Evolutionary conservation across 2,888 invertebrate genomes (phyloP), one percentile per base, ranked within the genome.

Genomic region (Deroplatys truncata): DNA sequence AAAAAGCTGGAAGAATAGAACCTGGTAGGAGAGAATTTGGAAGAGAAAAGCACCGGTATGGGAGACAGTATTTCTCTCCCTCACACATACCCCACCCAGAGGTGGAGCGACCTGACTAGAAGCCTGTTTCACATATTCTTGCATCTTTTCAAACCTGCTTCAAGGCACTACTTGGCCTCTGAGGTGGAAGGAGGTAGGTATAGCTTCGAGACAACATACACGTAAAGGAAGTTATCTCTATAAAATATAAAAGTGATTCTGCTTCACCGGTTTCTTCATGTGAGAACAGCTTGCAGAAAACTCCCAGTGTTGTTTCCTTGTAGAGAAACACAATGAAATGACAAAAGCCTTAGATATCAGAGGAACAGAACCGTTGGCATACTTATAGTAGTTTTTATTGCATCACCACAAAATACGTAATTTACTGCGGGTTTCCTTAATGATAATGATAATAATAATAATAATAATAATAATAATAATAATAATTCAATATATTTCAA

Each of bases 41-140:
- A 72, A 72, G 56, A 72, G 56, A 72, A 72, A 72, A 72, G 56
- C 56, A 20, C 5, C 25, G 56, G 56, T 16, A 4, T 72, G 20
- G 56, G 56, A 72, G 56, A 43, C 43, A 43, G 56, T 72, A 20
- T 72, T 25, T 72, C 56, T 72, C 56, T 20, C 56, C 5, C 56
- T 72, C 25, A 72, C 56, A 72, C 20, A 72, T 13, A 43, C 43
- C 49, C 20, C 20, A 56, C 56, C 15, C 15, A 56, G 56, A 56
- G 20, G 20, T 20, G 20, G 49, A 49, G 15, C 56, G 15, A 56
- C 56, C 56, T 15, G 16, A 88, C 89, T 89, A 89, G 85, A 88
- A 90, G 89, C 89, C 89, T 90, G 89, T 90, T 90, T 90, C 90
- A 90, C 90, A 90, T 89, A 84, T 85, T 82, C 90, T 29, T 89